These are phyloP conservation scores for Syngnathoides biaculeatus DNA, from an alignment of 2,113 vertebrate genomes.

Conservation along the genomic window DNA sequence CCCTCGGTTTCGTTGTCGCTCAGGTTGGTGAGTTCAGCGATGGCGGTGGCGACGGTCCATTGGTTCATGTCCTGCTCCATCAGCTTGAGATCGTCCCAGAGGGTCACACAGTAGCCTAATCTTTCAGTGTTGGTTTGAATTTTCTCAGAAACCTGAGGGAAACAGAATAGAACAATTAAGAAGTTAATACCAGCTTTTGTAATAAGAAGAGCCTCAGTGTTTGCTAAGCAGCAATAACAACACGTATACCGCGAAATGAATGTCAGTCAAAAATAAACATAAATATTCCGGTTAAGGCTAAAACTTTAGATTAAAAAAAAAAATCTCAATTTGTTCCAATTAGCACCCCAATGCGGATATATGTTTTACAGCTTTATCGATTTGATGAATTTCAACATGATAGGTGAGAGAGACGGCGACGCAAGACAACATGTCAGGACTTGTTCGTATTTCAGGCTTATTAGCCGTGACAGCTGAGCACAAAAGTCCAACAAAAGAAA, in stretches of 20 bases:
- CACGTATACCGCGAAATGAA: not conserved
- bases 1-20: slow-evolving; percentile 73
- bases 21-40: slow-evolving; percentile 79
- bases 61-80: slow-evolving; percentile 81
- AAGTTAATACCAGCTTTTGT: not conserved
- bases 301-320: not conserved
- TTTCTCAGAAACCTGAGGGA: slow-evolving; percentile 80
- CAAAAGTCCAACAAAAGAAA: slow-evolving; percentile 37
- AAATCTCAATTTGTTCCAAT: no score
- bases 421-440: slow-evolving; percentile 64
- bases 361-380: slow-evolving; percentile 54
- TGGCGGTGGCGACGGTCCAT: slow-evolving; percentile 75
- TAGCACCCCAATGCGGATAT: not conserved
- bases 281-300: not conserved
- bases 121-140: slow-evolving; percentile 83
- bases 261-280: not conserved
- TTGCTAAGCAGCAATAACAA: not conserved
- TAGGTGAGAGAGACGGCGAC: slow-evolving; percentile 42
- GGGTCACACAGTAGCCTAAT: slow-evolving; percentile 72
- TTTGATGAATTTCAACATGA: slow-evolving; percentile 60
- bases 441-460: slow-evolving; percentile 61
- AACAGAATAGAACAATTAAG: not conserved
- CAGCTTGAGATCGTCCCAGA: slow-evolving; percentile 85
- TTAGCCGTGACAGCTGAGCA: slow-evolving; percentile 57
- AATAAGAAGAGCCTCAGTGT: not conserved